Evolutionary conservation across 2,113 vertebrate species (phyloP).

Genomic region (Planiliza haematocheilus): DNA sequence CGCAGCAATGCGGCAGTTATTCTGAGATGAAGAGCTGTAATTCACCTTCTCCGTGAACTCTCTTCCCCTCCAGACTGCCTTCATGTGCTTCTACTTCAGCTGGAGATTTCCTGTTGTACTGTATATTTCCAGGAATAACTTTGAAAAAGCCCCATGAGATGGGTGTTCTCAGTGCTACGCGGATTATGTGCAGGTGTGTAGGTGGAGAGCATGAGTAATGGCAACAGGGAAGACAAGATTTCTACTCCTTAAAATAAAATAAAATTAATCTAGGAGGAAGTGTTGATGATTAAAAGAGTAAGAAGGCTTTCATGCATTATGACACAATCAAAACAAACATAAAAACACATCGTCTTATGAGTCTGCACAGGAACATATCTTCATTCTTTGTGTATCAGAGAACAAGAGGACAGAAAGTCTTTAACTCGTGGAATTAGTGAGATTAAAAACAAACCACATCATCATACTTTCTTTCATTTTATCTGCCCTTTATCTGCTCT

Average conservation of each 20-base stretch:
- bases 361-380: slow-evolving; percentile 12
- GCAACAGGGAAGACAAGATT: slow-evolving; percentile 16
- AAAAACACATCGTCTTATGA: slow-evolving; percentile 5
- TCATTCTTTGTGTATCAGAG: background rate
- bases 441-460: slow-evolving; percentile 18
- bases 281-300: background rate
- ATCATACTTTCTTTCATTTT: background rate
- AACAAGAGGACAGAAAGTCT: slow-evolving; percentile 3
- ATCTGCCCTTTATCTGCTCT: background rate
- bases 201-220: slow-evolving; percentile 23
- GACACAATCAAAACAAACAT: slow-evolving; percentile 15
- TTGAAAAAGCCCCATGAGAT: slow-evolving; percentile 6
- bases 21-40: slow-evolving; percentile 40
- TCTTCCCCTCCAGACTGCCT: slow-evolving; percentile 14
- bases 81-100: slow-evolving; percentile 9
- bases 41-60: slow-evolving; percentile 28
- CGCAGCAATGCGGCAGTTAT: slow-evolving; percentile 41
- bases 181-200: slow-evolving; percentile 35
- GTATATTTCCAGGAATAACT: slow-evolving; percentile 54
- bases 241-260: background rate
- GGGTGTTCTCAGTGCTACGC: slow-evolving; percentile 23
- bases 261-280: background rate
- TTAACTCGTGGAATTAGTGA: slow-evolving; percentile 9
- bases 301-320: background rate
- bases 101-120: slow-evolving; percentile 32